Evolutionary conservation across 1,140 invertebrate genomes (phyloP).

Genomic region (Brachionus manjavacas): DNA sequence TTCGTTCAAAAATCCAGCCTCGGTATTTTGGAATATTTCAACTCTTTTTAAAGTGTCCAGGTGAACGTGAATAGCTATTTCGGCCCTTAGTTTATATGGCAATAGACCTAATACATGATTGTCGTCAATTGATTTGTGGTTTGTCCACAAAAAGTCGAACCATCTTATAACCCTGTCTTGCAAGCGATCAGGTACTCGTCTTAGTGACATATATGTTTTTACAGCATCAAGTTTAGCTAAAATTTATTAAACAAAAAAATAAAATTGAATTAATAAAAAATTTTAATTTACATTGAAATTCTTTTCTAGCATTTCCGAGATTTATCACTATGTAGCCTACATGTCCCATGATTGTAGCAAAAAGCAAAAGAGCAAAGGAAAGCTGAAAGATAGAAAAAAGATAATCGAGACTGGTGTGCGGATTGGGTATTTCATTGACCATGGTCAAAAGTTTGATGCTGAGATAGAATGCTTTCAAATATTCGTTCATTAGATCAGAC

Average conservation of each 20-base stretch:
- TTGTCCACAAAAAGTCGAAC: constrained; percentile 72
- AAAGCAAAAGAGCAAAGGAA: constrained; percentile 55
- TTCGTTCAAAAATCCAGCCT: constrained; percentile 95
- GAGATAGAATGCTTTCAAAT: constrained; percentile 96
- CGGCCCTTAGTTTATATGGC: constrained; percentile 88
- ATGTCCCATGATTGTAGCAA: constrained; percentile 57
- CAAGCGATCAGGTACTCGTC: constrained; percentile 84
- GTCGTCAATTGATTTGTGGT: constrained; percentile 95
- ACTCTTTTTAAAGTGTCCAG: constrained; percentile 86
- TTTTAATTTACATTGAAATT: constrained; percentile 57
- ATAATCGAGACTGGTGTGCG: constrained; percentile 69
- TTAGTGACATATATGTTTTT: constrained; percentile 96
- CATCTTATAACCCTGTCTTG: constrained; percentile 95
- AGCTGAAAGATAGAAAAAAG: constrained; percentile 55
- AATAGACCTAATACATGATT: constrained; percentile 64
- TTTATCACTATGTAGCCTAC: constrained; percentile 58
- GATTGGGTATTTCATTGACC: constrained; percentile 67
- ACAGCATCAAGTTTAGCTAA: constrained; percentile 94
- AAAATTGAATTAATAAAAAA: background rate
- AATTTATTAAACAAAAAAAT: constrained; percentile 42
- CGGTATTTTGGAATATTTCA: constrained; percentile 98
- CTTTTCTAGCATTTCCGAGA: constrained; percentile 56
- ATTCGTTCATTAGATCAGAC: constrained; percentile 61
- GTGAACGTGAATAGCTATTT: constrained; percentile 97
- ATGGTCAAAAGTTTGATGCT: constrained; percentile 89